Evolutionary conservation across 2,113 vertebrate species (phyloP).

Genomic region (Dicrurus megarhynchus): DNA sequence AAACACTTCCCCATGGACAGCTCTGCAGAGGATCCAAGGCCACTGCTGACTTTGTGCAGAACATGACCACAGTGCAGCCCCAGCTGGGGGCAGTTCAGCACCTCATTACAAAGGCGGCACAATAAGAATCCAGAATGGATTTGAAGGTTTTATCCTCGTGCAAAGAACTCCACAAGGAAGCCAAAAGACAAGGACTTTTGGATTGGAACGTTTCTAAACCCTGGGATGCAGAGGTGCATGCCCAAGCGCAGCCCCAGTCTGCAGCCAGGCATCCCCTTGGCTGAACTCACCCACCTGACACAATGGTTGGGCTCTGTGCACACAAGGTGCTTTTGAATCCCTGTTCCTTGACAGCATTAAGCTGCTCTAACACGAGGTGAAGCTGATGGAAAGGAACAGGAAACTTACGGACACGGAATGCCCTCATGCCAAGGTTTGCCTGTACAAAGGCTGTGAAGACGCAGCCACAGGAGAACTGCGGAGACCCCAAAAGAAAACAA

Average conservation of each 20-base stretch:
- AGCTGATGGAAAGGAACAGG: neutral
- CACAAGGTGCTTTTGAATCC: neutral
- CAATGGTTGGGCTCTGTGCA: neutral
- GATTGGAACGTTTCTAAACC: neutral
- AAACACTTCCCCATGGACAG: neutral
- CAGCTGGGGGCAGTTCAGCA: neutral
- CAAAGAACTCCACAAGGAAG: neutral
- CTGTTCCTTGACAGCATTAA: neutral
- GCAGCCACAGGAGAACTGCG: neutral
- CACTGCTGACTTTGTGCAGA: neutral
- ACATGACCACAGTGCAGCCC: rapidly evolving
- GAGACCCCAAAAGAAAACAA: neutral
- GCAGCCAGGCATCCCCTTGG: neutral
- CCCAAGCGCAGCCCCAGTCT: neutral
- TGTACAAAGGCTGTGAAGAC: neutral
- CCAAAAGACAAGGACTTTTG: neutral
- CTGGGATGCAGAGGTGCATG: neutral
- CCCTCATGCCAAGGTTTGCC: neutral
- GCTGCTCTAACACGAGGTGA: neutral
- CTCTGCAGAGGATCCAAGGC: neutral
- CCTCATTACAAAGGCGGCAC: neutral
- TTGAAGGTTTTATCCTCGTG: neutral
- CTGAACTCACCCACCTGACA: neutral
- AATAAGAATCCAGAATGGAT: neutral
- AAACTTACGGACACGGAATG: neutral